Evolutionary conservation across 2,888 invertebrate genomes (phyloP), one percentile per base, ranked within the genome.

Genomic region (Torymus texanus): DNA sequence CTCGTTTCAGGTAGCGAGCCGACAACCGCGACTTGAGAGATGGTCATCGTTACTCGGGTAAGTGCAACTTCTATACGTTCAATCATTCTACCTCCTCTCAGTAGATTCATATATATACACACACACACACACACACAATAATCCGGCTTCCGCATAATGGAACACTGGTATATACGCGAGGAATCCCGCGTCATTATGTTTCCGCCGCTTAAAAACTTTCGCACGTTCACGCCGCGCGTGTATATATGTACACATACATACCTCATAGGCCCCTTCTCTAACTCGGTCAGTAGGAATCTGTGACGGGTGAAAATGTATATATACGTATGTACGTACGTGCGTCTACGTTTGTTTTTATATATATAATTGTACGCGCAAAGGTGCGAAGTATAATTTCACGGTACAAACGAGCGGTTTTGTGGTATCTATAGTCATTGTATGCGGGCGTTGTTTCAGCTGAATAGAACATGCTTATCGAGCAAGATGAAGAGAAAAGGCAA

Each of bases 31-130:
- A 85, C 85, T 87, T 87, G 86, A 89, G 89, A 92, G 92, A 94
- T 94, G 94, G 94, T 94, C 93, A 94, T 94, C 92, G 94, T 94
- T 92, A 94, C 94, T 92, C 94, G 94, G 93, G 94, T 94, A 91
- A 92, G 94, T 91, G 85, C 24, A 72, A 24, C 72, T 41, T 8
- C 41, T 41, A 41, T 41, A 41, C n/a, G 12, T 8, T n/a, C 18
- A 11, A 50, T 21, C 16, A 61, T 66, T n/a, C 13, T n/a, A 10
- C 24, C 12, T 18, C 5, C 41, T 8, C 41, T 8, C 41, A 41
- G 16, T 56, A 56, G 56, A 56, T 18, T 41, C 5, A 29, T 29
- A 58, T 2, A 29, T 29, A 58, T 2, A 61, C 12, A 21, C 14
- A 61, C 24, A 16, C 58, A 12, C 24, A 58, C 58, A 55, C 59